Evolutionary conservation across 1,140 invertebrate species (phyloP).

Genomic region (Leptoteleia sp.): DNA sequence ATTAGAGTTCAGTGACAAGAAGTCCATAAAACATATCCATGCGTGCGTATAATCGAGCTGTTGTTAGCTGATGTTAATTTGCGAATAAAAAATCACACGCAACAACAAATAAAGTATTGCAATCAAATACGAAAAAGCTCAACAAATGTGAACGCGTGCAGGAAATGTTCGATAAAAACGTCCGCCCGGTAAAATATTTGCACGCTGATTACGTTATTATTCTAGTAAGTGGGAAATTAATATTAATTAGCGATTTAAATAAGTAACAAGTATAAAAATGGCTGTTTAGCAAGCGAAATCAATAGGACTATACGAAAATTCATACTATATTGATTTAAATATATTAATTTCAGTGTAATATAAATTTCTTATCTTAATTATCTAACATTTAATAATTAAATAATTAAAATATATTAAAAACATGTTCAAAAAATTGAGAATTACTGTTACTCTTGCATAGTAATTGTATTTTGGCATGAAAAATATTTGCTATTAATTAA

Average conservation of each 20-base stretch:
- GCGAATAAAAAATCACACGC: slow-evolving; percentile 16
- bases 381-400: no score
- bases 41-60: slow-evolving; percentile 2
- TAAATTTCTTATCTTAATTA: no score
- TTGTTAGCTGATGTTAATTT: slow-evolving; percentile 27
- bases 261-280: not conserved
- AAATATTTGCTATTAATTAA: no score
- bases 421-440: no score
- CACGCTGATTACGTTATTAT: slow-evolving; percentile 23
- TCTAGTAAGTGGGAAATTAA: slow-evolving; percentile 26
- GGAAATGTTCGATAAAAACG: slow-evolving; percentile 19
- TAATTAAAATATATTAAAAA: no score
- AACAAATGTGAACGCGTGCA: slow-evolving; percentile 18
- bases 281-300: not conserved
- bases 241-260: slow-evolving; percentile 30
- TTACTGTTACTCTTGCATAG: no score
- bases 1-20: slow-evolving; percentile 38
- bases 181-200: slow-evolving; percentile 13
- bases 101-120: slow-evolving; percentile 32
- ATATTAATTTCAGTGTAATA: no score
- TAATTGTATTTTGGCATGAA: no score
- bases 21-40: slow-evolving; percentile 35
- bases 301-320: not conserved
- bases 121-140: slow-evolving; percentile 25
- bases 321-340: no score